Conservation (phyloP, 2,888 invertebrate species). For the Capitulum mitella region DNA sequence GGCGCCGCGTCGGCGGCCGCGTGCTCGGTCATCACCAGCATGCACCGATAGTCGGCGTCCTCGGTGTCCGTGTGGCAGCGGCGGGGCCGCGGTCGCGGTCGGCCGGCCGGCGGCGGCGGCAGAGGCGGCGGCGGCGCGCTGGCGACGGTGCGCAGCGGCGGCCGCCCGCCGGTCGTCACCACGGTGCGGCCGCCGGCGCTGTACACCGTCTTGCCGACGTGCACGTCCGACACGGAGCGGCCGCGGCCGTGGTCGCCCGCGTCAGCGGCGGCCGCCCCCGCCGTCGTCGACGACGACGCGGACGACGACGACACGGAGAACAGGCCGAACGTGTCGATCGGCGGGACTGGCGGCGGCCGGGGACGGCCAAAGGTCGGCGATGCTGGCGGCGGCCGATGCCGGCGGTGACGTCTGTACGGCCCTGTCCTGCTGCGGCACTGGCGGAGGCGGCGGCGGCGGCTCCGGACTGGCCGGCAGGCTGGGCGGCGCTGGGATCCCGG, state of each 20-base stretch:
- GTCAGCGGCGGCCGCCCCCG: too few species aligned
- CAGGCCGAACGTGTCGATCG: not conserved
- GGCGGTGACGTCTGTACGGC: not conserved
- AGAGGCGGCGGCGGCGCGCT: not conserved
- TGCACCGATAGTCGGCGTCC: not conserved
- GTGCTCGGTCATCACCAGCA: slow-evolving; percentile 16
- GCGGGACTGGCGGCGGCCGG: not conserved
- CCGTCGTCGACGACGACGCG: not conserved
- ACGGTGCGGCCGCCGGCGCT: not conserved
- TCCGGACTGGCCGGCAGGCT: not conserved
- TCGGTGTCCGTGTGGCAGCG: not conserved
- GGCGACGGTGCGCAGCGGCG: not conserved
- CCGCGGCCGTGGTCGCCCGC: not conserved
- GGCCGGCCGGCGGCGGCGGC: not conserved
- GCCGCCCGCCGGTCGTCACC: not conserved
- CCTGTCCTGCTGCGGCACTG: not conserved
- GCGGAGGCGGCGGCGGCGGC: not conserved
- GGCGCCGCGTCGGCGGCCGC: not conserved
- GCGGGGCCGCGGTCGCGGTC: not conserved
- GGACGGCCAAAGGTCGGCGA: too few species aligned
- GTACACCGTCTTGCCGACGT: not conserved
- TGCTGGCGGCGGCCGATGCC: not conserved
- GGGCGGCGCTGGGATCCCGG: too few species aligned
- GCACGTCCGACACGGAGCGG: not conserved
- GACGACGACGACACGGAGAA: not conserved